Evolutionary conservation across 2,113 vertebrate genomes (phyloP), one percentile per base, ranked within the genome.

Genomic region (Rhinolophus sinicus): DNA sequence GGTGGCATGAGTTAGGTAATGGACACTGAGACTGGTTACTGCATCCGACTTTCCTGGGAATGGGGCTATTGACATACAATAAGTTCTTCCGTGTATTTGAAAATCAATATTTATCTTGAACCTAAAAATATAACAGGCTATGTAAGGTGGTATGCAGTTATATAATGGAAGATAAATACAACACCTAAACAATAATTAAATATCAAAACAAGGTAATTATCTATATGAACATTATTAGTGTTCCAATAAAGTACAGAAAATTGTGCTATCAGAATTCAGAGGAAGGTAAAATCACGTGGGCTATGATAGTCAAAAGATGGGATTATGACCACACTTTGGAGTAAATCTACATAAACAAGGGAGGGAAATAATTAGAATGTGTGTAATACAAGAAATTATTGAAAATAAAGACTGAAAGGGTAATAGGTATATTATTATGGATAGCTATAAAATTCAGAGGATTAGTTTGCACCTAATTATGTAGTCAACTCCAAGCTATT

Each of bases 31-130:
- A 35, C 21, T 19, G 3, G 24, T 9, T 15, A 73, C 4, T 38
- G 9, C 26, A 12, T 35, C 26, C 76, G 73, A 15, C 54, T 62
- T 81, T 65, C 18, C 84, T 85, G 15, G 21, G 40, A 84, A 70
- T 9, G 6, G 67, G 11, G 92, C 92, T 73, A 50, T 2, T 54
- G 30, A 88, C 14, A 28, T 22, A 12, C 18, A 38, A 60, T 26
- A 52, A 94, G 9, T 54, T 47, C 40, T 60, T 92, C 35, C 35
- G 38, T 92, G 9, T 64, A 69, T 24, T 93, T 77, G 77, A 91
- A 88, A 95, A 69, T 70, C 35, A 78, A 0, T 69, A 52, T 75
- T 52, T 81, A 95, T 52, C 81, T 75, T 93, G 67, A 90, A 62
- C 8, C 12, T 52, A 52, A 38, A 33, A 58, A 78, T 86, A 62